Evolutionary conservation across 2,113 vertebrate species (phyloP).

Genomic region (Ondatra zibethicus): DNA sequence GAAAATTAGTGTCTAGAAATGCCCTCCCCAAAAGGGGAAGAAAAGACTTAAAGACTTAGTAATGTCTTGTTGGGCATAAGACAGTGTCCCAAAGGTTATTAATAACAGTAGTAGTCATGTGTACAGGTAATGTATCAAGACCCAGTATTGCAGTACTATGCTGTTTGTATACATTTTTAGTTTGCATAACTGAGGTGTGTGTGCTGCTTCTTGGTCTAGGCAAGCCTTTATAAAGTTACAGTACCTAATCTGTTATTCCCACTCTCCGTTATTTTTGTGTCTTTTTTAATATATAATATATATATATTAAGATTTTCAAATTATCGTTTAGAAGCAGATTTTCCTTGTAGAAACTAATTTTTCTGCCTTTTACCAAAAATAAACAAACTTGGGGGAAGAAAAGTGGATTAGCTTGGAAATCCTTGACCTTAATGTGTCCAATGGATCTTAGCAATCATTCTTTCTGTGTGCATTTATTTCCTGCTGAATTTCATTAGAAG

Average conservation of each 20-base stretch:
- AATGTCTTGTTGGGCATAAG: conserved; percentile 89
- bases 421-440: conserved; percentile 80
- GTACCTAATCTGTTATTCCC: conserved; percentile 81
- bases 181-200: conserved; percentile 81
- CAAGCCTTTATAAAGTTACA: conserved; percentile 82
- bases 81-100: conserved; percentile 90
- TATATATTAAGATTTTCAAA: conserved; percentile 86
- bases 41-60: conserved; percentile 87
- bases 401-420: conserved; percentile 81
- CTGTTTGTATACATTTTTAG: conserved; percentile 86
- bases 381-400: conserved; percentile 84
- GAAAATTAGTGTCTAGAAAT: conserved; percentile 91
- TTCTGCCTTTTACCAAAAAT: conserved; percentile 86
- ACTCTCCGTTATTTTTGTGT: conserved; percentile 85
- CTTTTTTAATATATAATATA: conserved; percentile 87
- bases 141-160: conserved; percentile 83
- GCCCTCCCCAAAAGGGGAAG: conserved; percentile 86
- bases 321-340: conserved; percentile 84
- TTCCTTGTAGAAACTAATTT: conserved; percentile 86
- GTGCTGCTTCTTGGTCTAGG: conserved; percentile 82
- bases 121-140: conserved; percentile 85
- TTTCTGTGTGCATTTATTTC: conserved; percentile 64
- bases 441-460: conserved; percentile 76
- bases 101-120: conserved; percentile 88
- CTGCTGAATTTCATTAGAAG: conserved; percentile 54